Evolutionary conservation across 2,113 vertebrate species (phyloP).

Genomic region (Pseudopodoces humilis): DNA sequence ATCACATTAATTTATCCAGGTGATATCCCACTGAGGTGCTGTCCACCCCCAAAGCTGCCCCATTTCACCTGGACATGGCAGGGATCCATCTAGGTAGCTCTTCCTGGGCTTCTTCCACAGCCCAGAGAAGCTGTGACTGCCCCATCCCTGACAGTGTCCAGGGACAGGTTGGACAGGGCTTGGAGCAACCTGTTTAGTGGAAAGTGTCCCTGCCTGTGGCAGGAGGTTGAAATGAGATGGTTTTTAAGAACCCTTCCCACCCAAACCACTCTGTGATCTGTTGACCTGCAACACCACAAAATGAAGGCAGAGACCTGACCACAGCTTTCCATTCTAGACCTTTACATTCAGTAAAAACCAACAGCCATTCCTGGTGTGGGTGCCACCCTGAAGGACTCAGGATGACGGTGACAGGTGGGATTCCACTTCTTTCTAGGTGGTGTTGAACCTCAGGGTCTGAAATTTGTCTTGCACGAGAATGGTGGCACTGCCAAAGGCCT

Average conservation of each 20-base stretch:
- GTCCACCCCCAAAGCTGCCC: background rate
- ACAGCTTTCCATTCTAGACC: background rate
- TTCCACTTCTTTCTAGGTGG: background rate
- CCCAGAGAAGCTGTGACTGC: background rate
- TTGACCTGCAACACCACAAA: background rate
- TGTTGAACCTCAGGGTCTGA: background rate
- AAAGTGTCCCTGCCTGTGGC: background rate
- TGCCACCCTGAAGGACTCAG: background rate
- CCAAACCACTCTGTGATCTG: background rate
- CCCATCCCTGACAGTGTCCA: background rate
- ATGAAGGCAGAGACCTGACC: background rate
- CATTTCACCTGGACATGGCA: background rate
- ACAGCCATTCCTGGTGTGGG: background rate
- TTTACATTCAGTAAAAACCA: background rate
- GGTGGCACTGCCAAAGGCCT: background rate
- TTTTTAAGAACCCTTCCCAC: background rate
- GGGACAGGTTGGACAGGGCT: fast-evolving
- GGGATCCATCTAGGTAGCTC: background rate
- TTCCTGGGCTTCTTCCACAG: background rate
- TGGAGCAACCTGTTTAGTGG: background rate
- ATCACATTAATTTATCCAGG: background rate
- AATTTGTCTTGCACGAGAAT: background rate
- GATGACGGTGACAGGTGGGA: fast-evolving
- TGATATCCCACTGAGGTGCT: background rate
- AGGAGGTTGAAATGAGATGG: background rate